Evolutionary conservation across 2,888 invertebrate genomes (phyloP), one percentile per base, ranked within the genome.

Genomic region (Harpalus rufipes): DNA sequence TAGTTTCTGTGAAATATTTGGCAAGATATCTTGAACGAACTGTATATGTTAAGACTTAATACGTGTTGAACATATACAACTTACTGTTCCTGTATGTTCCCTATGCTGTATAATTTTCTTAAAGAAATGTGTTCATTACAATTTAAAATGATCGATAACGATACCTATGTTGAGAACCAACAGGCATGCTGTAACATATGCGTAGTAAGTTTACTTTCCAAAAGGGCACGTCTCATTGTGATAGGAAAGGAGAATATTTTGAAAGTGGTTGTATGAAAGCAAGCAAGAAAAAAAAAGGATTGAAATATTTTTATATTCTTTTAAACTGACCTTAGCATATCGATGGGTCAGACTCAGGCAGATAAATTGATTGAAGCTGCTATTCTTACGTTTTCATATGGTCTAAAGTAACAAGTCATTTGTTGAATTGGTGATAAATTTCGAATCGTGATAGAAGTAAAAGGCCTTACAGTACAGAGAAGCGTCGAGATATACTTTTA

Each of bases 371-470:
- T 68, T 68, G 32, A 68, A 39, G 32, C 14, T 68, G 32, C 6
- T 32, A 12, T 32, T 32, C 32, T 59, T 59, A 16, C 1, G 18
- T 16, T 59, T 12, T 59, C 14, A 59, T 59, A 16, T 59, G 59
- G 39, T 41, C 51, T 14, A 51, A 14, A 76, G 14, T 32, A 32
- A 32, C 32, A 68, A 39, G 25, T 68, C 7, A 68, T 39, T 72
- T 39, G 18, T 63, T 63, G 72, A 74, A 63, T 81, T 65, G 81
- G 81, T 81, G 81, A 65, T 81, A 61, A 59, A 80, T n/a, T 16
- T 61, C 10, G 51, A 39, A 12, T 41, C 41, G 81, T 81, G 81
- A 81, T 81, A 81, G 12, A 41, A 58, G 78, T 44, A 78, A 56
- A 63, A 63, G 63, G 81, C 81, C 81, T 81, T 81, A 81, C 58